Evolutionary conservation across 2,888 invertebrate species (phyloP), one percentile per base, ranked within the genome.

Genomic region (Sisyra terminalis): DNA sequence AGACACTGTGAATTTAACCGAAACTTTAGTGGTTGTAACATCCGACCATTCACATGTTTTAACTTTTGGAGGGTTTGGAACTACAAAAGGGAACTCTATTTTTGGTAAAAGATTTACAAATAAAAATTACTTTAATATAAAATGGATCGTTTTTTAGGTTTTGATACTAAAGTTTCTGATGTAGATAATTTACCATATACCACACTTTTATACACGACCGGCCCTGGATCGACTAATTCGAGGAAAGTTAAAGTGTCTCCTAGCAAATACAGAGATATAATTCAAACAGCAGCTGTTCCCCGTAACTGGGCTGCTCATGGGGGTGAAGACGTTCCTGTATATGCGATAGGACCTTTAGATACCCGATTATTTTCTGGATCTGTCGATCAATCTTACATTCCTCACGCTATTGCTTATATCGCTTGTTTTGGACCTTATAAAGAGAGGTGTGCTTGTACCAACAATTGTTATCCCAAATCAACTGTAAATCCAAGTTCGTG

Each of bases 321-420:
- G 0, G 79, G 73, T 1, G 83, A 83, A 57, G 83, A 84, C 54
- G 82, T 84, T 0, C 76, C 79, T 0, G 70, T 82, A 29, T 80
- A 76, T 57, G 79, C 80, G 11, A 56, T 69, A 48, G 69, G 69
- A 50, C 73, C 73, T 10, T 65, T 73, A 60, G 70, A 73, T 10
- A 69, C 65, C 5, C 57, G 66, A 31, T 55, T 73, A 42, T 73
- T 73, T 48, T 61, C 71, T 29, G 81, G 81, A 0, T 75, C 76
- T 6, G 69, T 80, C 36, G 83, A 84, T 53, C 83, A 84, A 59
- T 76, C 75, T 51, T 83, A 78, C 59, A 76, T 84, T 37, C 78
- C 82, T 0, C 81, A 83, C 52, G 82, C 79, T 3, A 74, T 84
- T 52, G 78, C 78, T 11, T 81, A 75, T 55, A 74, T 75, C 1